Evolutionary conservation across 2,113 vertebrate species (phyloP).

Genomic region (Hucho hucho): DNA sequence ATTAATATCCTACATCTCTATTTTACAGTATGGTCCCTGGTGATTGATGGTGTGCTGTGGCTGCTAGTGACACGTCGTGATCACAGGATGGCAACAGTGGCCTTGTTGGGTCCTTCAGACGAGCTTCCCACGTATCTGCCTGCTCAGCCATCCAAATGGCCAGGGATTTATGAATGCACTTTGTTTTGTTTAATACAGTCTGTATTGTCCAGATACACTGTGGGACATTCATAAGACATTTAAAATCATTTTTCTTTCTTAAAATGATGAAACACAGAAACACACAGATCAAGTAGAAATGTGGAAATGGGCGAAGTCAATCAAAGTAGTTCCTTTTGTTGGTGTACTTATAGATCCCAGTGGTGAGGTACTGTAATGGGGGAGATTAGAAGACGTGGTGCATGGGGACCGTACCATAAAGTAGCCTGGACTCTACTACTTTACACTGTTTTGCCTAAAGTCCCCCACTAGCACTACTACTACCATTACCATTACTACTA

Average conservation of each 20-base stretch:
- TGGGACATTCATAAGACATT: not conserved
- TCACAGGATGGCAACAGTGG: conserved; percentile 1
- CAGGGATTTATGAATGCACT: not conserved
- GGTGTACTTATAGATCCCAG: not conserved
- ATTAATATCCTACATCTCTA: too few relatives aligned
- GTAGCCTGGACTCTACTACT: too few relatives aligned
- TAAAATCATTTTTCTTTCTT: not conserved
- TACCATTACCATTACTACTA: too few relatives aligned
- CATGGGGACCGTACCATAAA: not conserved
- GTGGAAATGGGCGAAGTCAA: too few relatives aligned
- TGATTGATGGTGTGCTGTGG: not conserved
- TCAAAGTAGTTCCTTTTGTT: not conserved
- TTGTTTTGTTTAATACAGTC: not conserved
- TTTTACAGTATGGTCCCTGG: not conserved
- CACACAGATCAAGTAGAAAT: too few relatives aligned
- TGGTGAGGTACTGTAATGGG: not conserved
- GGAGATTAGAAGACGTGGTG: not conserved
- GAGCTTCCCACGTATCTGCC: not conserved
- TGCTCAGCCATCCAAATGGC: not conserved
- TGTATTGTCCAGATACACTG: not conserved
- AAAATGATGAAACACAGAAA: not conserved
- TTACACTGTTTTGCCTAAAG: too few relatives aligned
- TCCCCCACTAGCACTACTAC: too few relatives aligned
- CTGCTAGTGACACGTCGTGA: not conserved
- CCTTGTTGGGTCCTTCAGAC: not conserved